Percentiles rank a stretch among this genome's conserved stretches.
Conservation (phyloP, 2,797 vertebrate genomes). For the Oreonectes daqikongensis region DNA sequence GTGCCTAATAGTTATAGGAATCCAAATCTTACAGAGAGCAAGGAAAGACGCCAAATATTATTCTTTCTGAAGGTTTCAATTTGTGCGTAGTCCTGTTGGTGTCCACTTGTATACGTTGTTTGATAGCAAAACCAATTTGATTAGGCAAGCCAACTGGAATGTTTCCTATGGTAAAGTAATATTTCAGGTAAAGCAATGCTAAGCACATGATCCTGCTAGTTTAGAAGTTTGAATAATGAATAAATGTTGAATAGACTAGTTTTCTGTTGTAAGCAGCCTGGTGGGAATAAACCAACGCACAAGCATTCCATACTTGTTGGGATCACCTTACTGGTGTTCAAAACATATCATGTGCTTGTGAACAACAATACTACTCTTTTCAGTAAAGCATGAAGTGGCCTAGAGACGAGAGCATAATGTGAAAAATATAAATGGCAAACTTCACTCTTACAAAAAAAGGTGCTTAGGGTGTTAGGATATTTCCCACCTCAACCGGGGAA, state of each 20-base stretch:
- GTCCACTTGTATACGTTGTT: background rate
- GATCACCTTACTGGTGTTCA: background rate
- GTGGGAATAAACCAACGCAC: constrained; percentile 2
- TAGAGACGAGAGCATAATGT: background rate
- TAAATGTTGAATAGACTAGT: too few relatives aligned
- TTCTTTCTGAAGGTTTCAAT: background rate
- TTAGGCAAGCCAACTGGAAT: background rate
- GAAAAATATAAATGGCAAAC: too few relatives aligned
- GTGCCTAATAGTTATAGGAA: background rate
- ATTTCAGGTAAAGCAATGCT: background rate
- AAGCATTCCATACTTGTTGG: background rate
- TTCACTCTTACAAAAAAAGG: too few relatives aligned
- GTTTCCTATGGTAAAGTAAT: background rate
- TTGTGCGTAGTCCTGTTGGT: background rate
- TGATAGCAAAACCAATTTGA: background rate
- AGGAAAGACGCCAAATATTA: background rate
- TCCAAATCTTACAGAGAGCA: background rate
- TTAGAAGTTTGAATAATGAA: background rate
- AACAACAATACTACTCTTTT: background rate
- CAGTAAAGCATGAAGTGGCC: background rate
- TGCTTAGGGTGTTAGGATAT: too few relatives aligned
- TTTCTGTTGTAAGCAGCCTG: background rate
- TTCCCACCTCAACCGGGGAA: too few relatives aligned
- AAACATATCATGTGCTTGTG: background rate
- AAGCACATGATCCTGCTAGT: background rate